phyloP scores from a whole-genome alignment of 2,797 vertebrate species.

The Falco concolor region DNA sequence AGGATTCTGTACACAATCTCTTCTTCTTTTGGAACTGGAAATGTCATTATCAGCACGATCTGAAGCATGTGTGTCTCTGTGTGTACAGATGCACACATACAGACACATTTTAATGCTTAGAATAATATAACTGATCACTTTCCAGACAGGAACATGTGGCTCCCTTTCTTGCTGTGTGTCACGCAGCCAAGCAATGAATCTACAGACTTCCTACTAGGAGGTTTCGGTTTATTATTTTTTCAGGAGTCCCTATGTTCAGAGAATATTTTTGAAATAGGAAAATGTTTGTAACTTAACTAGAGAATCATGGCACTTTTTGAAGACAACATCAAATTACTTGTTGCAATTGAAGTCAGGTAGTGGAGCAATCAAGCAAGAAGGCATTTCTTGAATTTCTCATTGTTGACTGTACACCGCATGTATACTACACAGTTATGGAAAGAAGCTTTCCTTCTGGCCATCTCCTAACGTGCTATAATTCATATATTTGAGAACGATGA shows the following conservation, averaged over 20 bases:
- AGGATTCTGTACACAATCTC: background rate
- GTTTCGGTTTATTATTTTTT: background rate
- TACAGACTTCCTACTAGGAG: constrained; percentile 29
- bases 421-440: background rate
- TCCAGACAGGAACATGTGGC: constrained; percentile 57
- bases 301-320: background rate
- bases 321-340: background rate
- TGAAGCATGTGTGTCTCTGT: constrained; percentile 4
- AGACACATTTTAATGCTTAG: constrained; percentile 23
- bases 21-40: constrained; percentile 12
- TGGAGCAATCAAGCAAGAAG: background rate
- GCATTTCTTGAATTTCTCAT: background rate
- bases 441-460: background rate
- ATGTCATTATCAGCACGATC: constrained; percentile 35
- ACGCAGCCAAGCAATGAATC: constrained; percentile 38
- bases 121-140: constrained; percentile 59
- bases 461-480: background rate
- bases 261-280: constrained; percentile 14
- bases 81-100: background rate
- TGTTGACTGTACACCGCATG: background rate
- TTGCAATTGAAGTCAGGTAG: background rate
- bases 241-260: background rate
- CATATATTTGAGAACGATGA: background rate
- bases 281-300: background rate
- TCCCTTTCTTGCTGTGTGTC: constrained; percentile 43